Conservation (phyloP, 1,140 invertebrate species). For the Frieseomelitta varia region DNA sequence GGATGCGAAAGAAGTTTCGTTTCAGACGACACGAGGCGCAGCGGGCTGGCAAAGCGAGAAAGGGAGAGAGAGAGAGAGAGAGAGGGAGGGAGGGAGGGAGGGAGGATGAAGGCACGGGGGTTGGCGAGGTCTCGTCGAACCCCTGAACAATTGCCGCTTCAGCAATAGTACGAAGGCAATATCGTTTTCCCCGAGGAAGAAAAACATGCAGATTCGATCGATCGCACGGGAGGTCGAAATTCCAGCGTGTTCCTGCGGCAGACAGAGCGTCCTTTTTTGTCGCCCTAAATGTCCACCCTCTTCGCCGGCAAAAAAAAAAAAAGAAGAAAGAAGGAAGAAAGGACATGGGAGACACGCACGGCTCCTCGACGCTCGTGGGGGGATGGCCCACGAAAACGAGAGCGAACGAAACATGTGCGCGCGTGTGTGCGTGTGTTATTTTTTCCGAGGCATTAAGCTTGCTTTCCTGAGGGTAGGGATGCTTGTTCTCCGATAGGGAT, state of each 20-base stretch:
- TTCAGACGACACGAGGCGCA: neutral
- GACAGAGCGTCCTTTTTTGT: conserved; percentile 75
- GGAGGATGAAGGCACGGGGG: neutral
- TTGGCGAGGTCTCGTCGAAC: conserved; percentile 39
- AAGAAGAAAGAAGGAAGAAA: conserved; percentile 58
- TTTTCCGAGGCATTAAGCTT: conserved; percentile 81
- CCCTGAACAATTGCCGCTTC: conserved; percentile 53
- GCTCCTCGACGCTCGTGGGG: conserved; percentile 48
- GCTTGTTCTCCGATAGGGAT: conserved; percentile 68
- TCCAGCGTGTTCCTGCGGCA: conserved; percentile 67
- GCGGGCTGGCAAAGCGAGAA: neutral
- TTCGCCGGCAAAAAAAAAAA: conserved; percentile 65
- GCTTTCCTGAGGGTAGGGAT: conserved; percentile 72
- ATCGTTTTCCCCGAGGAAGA: conserved; percentile 56
- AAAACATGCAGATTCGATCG: conserved; percentile 74
- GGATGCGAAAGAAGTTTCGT: conserved; percentile 34
- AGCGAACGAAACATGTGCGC: conserved; percentile 62
- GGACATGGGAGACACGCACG: conserved; percentile 70
- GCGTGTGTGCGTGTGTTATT: conserved; percentile 79
- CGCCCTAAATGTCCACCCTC: conserved; percentile 78
- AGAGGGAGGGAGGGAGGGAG: neutral
- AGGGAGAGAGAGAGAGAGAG: neutral
- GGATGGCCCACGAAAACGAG: conserved; percentile 34
- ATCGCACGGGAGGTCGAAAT: conserved; percentile 68
- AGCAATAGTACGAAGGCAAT: conserved; percentile 50